A percentile compares a stretch with the other conserved stretches of the same genome.
phyloP scores from a whole-genome alignment of 2,888 invertebrate species.

The Macaria notata region DNA sequence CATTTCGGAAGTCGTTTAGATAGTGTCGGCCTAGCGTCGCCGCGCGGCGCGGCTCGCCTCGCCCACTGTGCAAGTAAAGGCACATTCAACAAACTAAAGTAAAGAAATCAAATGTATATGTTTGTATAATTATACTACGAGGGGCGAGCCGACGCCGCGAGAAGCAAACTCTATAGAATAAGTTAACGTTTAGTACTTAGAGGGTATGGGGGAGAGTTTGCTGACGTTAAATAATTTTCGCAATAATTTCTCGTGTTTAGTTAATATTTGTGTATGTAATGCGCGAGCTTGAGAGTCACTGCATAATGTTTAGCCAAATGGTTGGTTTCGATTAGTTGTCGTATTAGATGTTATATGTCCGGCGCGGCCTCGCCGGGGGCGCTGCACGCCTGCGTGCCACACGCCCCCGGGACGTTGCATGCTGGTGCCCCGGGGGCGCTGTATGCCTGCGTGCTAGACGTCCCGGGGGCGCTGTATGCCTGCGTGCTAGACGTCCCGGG shows the following conservation, averaged over 20 bases:
- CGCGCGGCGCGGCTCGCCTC: constrained; percentile 8
- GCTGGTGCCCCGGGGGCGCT: too few species aligned
- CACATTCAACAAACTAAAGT: too few species aligned
- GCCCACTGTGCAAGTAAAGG: neutral
- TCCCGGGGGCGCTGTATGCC: too few species aligned
- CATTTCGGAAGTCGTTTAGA: constrained; percentile 39
- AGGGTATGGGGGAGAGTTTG: constrained; percentile 52
- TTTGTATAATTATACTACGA: too few species aligned
- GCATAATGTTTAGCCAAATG: constrained; percentile 52
- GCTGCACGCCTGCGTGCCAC: neutral
- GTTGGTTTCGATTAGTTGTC: constrained; percentile 45
- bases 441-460: too few species aligned
- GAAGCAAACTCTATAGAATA: constrained; percentile 44
- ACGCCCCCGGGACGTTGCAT: too few species aligned
- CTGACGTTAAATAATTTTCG: constrained; percentile 55
- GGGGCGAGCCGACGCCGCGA: neutral
- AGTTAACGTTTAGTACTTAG: constrained; percentile 72
- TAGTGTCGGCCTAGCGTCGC: constrained; percentile 46
- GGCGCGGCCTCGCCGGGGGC: constrained; percentile 14
- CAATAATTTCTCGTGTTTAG: constrained; percentile 53
- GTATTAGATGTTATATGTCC: constrained; percentile 19
- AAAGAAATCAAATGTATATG: too few species aligned
- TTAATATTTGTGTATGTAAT: constrained; percentile 35
- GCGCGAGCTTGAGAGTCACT: constrained; percentile 38
- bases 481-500: too few species aligned